Evolutionary conservation across 2,113 vertebrate species (phyloP).

Genomic region (Peromyscus leucopus): DNA sequence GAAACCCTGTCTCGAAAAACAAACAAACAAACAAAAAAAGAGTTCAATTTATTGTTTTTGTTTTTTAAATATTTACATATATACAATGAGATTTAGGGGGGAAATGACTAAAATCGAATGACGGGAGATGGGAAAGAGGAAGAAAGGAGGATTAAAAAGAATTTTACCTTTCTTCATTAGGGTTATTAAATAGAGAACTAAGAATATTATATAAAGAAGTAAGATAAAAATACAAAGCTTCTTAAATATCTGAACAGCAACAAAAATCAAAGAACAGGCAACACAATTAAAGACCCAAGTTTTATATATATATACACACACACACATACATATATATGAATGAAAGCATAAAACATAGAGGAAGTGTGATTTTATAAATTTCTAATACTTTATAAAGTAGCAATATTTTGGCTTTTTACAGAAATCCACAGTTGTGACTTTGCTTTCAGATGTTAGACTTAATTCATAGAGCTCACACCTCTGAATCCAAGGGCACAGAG

Average conservation of each 20-base stretch:
- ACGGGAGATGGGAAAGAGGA: background rate
- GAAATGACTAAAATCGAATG: conserved; percentile 10
- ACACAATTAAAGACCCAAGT: background rate
- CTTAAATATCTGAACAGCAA: conserved; percentile 31
- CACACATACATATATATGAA: no score
- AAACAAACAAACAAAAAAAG: no score
- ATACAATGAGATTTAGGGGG: background rate
- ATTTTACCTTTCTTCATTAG: background rate
- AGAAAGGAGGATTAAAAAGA: conserved; percentile 19
- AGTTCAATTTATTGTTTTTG: background rate
- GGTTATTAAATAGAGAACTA: background rate
- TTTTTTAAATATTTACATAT: background rate
- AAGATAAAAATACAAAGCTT: conserved; percentile 55
- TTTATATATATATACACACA: background rate
- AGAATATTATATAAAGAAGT: background rate
- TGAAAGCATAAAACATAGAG: background rate
- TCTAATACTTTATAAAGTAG: conserved; percentile 15
- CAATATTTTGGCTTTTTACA: conserved; percentile 9
- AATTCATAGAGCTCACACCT: conserved; percentile 26
- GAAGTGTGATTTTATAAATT: conserved; percentile 45
- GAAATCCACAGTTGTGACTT: conserved; percentile 7
- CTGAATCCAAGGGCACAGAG: conserved; percentile 8
- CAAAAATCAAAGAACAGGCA: conserved; percentile 41
- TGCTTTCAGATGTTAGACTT: conserved; percentile 27
- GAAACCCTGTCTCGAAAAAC: no score